phyloP scores from a whole-genome alignment of 1,140 invertebrate genomes.

The Daktulosphaira vitifoliae region DNA sequence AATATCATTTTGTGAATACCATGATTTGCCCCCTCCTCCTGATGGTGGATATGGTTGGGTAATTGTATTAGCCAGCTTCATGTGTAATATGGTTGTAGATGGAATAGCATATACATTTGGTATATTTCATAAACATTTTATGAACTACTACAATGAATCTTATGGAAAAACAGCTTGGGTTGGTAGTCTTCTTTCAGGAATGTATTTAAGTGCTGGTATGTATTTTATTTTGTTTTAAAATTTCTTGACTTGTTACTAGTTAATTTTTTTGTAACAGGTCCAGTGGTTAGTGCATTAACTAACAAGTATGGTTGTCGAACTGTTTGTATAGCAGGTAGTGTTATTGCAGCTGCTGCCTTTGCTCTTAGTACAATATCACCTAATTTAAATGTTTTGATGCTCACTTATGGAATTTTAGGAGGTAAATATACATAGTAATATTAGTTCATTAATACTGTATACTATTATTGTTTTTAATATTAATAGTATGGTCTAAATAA shows the following conservation, averaged over 20 bases:
- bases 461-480: neutral
- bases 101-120: constrained; percentile 92
- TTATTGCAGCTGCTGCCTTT: constrained; percentile 78
- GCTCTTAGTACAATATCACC: constrained; percentile 77
- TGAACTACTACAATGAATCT: constrained; percentile 70
- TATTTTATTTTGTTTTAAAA: constrained; percentile 32
- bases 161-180: constrained; percentile 88
- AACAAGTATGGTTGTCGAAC: constrained; percentile 91
- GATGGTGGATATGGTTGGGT: constrained; percentile 88
- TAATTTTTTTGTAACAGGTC: constrained; percentile 56
- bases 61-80: constrained; percentile 89
- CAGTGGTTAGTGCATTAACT: constrained; percentile 86
- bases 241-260: neutral
- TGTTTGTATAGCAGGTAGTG: constrained; percentile 82
- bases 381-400: constrained; percentile 79
- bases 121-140: constrained; percentile 74
- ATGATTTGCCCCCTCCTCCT: constrained; percentile 69
- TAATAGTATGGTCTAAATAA: too few relatives aligned
- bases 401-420: constrained; percentile 88
- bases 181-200: constrained; percentile 83
- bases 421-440: too few relatives aligned
- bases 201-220: constrained; percentile 84
- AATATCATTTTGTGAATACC: constrained; percentile 61
- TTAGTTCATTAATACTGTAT: constrained; percentile 35
- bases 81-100: constrained; percentile 98